phyloP scores from a whole-genome alignment of 2,797 vertebrate species.

The Brachyalestes nurse region DNA sequence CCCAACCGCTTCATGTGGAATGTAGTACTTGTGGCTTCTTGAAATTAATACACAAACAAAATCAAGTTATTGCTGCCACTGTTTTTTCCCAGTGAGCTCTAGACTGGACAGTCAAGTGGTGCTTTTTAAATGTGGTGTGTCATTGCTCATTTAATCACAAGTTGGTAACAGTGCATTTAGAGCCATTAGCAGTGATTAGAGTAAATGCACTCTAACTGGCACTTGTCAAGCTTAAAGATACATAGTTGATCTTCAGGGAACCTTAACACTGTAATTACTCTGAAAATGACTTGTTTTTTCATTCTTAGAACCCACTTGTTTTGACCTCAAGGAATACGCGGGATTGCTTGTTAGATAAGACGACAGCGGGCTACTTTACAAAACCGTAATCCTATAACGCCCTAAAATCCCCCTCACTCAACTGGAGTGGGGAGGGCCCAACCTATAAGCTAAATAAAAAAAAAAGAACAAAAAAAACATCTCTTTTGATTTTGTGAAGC shows the following conservation, averaged over 20 bases:
- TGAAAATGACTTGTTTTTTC: neutral
- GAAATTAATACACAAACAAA: no score
- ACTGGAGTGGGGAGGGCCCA: neutral
- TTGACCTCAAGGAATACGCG: neutral
- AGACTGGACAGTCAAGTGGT: neutral
- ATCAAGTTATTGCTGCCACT: neutral
- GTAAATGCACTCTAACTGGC: conserved; percentile 1
- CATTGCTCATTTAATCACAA: neutral
- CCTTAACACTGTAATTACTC: conserved; percentile 9
- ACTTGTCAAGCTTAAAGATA: conserved; percentile 7
- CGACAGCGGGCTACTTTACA: neutral
- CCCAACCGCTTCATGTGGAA: no score
- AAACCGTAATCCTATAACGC: conserved; percentile 3
- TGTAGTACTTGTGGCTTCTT: no score
- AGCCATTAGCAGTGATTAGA: neutral
- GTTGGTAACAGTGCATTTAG: neutral
- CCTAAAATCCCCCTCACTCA: neutral
- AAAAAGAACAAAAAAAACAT: neutral
- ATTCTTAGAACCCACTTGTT: neutral
- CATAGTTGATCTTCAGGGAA: conserved; percentile 8
- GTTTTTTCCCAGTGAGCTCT: neutral
- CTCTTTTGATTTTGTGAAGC: neutral
- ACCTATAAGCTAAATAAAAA: neutral
- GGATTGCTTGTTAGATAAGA: neutral
- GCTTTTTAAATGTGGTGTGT: neutral